Evolutionary conservation across 2,888 invertebrate species (phyloP).

Genomic region (Gymnoscelis rufifasciata): DNA sequence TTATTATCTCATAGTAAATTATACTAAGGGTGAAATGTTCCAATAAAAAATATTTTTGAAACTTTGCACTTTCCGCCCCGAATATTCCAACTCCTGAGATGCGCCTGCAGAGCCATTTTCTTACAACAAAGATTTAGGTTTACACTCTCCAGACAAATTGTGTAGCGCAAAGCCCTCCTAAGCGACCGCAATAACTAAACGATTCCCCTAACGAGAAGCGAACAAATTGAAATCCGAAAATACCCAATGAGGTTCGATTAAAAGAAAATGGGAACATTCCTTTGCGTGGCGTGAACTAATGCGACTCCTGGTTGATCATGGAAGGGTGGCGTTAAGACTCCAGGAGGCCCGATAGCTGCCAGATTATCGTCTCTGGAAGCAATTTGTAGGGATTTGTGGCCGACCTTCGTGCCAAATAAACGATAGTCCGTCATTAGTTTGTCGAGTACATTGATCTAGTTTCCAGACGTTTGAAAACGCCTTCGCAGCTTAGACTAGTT

Average conservation of each 20-base stretch:
- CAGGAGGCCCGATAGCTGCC: constrained; percentile 48
- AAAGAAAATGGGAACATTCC: constrained; percentile 61
- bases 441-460: constrained; percentile 29
- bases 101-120: constrained; percentile 14
- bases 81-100: not conserved
- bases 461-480: constrained; percentile 3
- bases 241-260: constrained; percentile 50
- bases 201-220: constrained; percentile 40
- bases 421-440: constrained; percentile 49
- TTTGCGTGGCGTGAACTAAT: constrained; percentile 51
- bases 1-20: too few relatives aligned
- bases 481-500: not conserved
- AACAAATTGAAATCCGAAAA: constrained; percentile 55
- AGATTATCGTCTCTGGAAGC: constrained; percentile 65
- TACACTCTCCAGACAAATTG: constrained; percentile 31
- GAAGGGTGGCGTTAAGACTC: constrained; percentile 26
- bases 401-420: constrained; percentile 50
- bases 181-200: constrained; percentile 38
- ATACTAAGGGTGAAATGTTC: too few relatives aligned
- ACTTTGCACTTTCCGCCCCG: too few relatives aligned
- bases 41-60: too few relatives aligned
- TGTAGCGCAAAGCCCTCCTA: constrained; percentile 28
- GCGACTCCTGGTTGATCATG: constrained; percentile 42
- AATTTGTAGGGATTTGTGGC: constrained; percentile 69
- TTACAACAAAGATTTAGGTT: constrained; percentile 25